Base-by-base conservation (phyloP, 2,797 vertebrate species). In the Nyctalus aviator region DNA sequence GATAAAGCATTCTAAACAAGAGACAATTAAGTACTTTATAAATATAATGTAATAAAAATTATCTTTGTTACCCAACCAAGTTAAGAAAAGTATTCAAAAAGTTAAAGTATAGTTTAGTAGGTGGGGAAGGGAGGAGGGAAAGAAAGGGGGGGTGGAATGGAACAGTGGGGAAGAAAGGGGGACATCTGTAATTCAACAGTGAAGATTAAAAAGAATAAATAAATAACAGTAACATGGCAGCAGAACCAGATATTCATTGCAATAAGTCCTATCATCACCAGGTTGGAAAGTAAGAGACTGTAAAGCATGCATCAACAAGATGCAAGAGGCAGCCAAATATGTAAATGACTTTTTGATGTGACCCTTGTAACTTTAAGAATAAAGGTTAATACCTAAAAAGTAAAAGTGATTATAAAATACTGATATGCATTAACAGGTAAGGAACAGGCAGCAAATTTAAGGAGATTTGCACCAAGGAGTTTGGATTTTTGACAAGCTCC, bases 1-100 rank as follows among this genome's bases (percentile, higher is more conserved):
- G 81, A 79, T 73, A 75, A 71, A 91, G 69, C 6, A 75, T 37
- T 84, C 25, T 93, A 69, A 91, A 92, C 4, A 57, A 83, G 14
- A 90, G 73, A 73, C 13, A 90, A 69, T 48, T 72, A 87, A 83
- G 18, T 59, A 87, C 27, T 59, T 81, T 27, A 85, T 35, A 91
- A 90, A 85, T 44, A 76, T 20, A 84, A 77, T 23, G 6, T 35
- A 75, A 57, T 14, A 46, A 88, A 17, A 41, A 73, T 44, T 90
- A 46, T 59, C 59, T 37, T 46, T 89, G 18, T 71, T 82, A 82
- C 12, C 20, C 32, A 79, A 76, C 0, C 57, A 72, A 44, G 44
- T 44, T 44, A 44, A 44, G 44, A 44, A 44, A 44, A 44, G 44
- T 44, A 44, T 44, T 44, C 44, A 44, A 44, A 44, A 76, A 78